A percentile compares a stretch with the other conserved stretches of the same genome.
phyloP scores from a whole-genome alignment of 2,113 vertebrate genomes.

The Eira barbara region DNA sequence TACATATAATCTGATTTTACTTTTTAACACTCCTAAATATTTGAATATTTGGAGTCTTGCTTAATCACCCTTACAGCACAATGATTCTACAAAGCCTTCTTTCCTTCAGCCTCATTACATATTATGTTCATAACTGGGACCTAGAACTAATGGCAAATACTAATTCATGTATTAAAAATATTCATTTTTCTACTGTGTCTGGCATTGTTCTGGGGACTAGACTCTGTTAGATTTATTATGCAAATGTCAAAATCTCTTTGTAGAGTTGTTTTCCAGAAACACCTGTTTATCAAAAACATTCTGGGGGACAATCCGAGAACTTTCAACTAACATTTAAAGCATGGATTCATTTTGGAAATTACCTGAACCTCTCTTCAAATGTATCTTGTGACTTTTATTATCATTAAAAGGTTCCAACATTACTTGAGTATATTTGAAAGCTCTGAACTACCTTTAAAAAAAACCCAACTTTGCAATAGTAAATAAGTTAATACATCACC shows the following conservation, averaged over 20 bases:
- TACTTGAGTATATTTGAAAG: constrained; percentile 12
- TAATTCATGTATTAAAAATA: constrained; percentile 17
- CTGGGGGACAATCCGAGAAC: constrained; percentile 48
- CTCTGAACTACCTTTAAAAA: background rate
- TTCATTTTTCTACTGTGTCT: background rate
- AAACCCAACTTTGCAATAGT: constrained; percentile 27
- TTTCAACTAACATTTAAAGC: constrained; percentile 50
- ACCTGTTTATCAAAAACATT: constrained; percentile 53
- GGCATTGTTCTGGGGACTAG: background rate
- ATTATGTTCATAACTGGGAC: constrained; percentile 40
- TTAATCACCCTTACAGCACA: constrained; percentile 28
- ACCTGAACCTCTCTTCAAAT: constrained; percentile 18
- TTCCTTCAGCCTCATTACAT: background rate
- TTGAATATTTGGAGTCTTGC: constrained; percentile 8
- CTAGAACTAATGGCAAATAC: constrained; percentile 16
- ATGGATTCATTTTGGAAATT: constrained; percentile 38
- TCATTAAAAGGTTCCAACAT: constrained; percentile 13
- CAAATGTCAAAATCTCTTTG: background rate
- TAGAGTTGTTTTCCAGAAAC: constrained; percentile 40
- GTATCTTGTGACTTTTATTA: constrained; percentile 2
- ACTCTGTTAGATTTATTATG: background rate
- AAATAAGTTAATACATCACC: constrained; percentile 45
- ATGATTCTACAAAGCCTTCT: constrained; percentile 16
- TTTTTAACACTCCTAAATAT: background rate
- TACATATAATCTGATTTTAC: constrained; percentile 28